phyloP scores from a whole-genome alignment of 1,140 invertebrate genomes.

The Dendrolimus punctatus region DNA sequence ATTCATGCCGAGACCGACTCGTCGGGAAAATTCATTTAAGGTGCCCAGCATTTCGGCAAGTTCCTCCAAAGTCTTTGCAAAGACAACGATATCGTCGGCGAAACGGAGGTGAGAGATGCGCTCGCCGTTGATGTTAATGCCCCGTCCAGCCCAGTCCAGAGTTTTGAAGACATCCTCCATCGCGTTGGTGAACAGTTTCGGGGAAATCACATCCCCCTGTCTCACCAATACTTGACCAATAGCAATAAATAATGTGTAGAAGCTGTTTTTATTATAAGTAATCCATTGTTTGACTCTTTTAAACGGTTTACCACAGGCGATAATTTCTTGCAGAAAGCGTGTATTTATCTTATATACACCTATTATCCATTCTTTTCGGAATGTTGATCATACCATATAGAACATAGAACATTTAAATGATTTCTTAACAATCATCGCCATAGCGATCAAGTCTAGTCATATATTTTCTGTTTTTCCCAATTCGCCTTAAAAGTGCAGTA shows the following conservation, averaged over 20 bases:
- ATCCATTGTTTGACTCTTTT: constrained; percentile 22
- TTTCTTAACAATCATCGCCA: constrained; percentile 39
- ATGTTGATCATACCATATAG: constrained; percentile 40
- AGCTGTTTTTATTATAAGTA: constrained; percentile 19
- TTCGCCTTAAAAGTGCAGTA: constrained; percentile 27
- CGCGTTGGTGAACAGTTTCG: too few species aligned
- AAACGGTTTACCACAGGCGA: constrained; percentile 30
- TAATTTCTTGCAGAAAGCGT: constrained; percentile 21
- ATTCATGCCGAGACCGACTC: too few species aligned
- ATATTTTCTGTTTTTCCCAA: constrained; percentile 26
- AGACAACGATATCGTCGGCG: too few species aligned
- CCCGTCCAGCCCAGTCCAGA: too few species aligned
- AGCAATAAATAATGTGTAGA: constrained; percentile 10
- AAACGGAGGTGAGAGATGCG: too few species aligned
- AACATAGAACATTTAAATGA: constrained; percentile 22
- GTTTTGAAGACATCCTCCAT: too few species aligned
- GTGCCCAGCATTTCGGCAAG: too few species aligned
- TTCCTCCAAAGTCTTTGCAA: too few species aligned
- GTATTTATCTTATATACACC: too few species aligned
- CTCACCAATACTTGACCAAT: constrained; percentile 24
- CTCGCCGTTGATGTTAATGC: too few species aligned
- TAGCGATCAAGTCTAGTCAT: constrained; percentile 43
- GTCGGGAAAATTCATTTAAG: too few species aligned
- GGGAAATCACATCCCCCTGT: too few species aligned
- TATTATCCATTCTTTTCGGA: constrained; percentile 27